Evolutionary conservation across 2,113 vertebrate genomes (phyloP).

Genomic region (Pelvicachromis taeniatus): DNA sequence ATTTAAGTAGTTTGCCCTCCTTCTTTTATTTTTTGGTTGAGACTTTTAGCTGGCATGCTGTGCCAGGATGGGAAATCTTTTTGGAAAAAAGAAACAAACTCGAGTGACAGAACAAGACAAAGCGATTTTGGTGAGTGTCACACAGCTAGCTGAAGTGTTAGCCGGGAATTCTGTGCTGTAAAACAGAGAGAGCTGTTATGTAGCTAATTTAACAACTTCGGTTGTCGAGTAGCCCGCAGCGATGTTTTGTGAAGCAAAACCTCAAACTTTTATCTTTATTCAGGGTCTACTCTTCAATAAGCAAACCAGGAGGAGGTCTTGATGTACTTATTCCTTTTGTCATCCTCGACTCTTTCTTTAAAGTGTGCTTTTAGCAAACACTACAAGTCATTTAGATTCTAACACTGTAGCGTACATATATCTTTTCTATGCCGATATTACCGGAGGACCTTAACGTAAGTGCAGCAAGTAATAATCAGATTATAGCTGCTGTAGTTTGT

Average conservation of each 20-base stretch:
- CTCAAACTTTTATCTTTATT: accelerated
- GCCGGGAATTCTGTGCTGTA: background rate
- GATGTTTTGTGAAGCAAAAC: background rate
- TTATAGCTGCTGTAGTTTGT: background rate
- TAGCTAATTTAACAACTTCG: background rate
- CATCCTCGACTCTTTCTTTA: background rate
- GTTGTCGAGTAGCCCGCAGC: accelerated
- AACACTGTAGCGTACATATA: background rate
- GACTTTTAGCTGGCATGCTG: conserved; percentile 45
- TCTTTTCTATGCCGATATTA: background rate
- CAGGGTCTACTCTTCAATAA: background rate
- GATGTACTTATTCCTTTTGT: background rate
- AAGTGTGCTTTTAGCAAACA: background rate
- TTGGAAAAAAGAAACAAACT: conserved; percentile 86
- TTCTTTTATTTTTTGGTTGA: background rate
- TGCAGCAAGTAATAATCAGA: background rate
- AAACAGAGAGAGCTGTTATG: background rate
- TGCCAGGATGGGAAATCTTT: conserved; percentile 86
- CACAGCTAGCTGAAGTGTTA: conserved; percentile 13
- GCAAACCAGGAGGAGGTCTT: background rate
- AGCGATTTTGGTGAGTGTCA: conserved; percentile 80
- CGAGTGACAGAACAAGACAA: conserved; percentile 90
- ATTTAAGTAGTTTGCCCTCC: background rate
- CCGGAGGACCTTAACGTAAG: background rate
- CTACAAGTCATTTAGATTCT: background rate